Evolutionary conservation across 2,797 vertebrate species (phyloP).

Genomic region (Alauda arvensis): DNA sequence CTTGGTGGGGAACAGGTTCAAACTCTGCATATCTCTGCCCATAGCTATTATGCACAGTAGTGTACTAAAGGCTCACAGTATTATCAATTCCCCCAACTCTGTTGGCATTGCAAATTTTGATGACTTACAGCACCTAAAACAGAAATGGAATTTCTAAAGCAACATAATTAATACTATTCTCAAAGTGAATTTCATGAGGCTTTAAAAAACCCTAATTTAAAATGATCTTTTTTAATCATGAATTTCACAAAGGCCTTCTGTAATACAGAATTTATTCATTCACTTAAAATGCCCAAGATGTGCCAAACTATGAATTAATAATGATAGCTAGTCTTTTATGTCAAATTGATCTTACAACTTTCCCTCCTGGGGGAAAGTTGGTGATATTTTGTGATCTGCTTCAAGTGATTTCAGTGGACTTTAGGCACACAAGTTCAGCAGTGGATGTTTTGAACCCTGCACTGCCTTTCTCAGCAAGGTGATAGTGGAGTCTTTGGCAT

Average conservation of each 20-base stretch:
- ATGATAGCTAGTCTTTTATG: slow-evolving; percentile 19
- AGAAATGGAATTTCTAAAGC: not conserved
- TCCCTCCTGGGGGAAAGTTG: not conserved
- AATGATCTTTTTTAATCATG: not conserved
- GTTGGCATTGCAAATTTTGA: not conserved
- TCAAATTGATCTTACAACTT: not conserved
- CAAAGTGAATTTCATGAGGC: not conserved
- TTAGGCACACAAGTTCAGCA: not conserved
- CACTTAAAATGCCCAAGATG: not conserved
- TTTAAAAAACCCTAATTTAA: not conserved
- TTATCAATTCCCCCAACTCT: not conserved
- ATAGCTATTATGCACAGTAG: not conserved
- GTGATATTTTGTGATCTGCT: not conserved
- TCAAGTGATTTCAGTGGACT: not conserved
- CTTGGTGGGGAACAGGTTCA: not conserved
- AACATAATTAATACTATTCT: not conserved
- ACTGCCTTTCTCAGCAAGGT: not conserved
- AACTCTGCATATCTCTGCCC: not conserved
- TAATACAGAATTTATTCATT: slow-evolving; percentile 13
- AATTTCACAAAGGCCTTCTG: not conserved
- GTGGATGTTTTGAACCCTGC: not conserved
- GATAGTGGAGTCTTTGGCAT: not conserved
- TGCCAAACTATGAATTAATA: slow-evolving; percentile 43
- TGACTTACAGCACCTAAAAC: not conserved
- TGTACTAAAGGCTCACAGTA: not conserved